These are phyloP conservation scores for Stenopsyche tienmushanensis DNA, from an alignment of 1,140 invertebrate genomes.

Conservation along the genomic window DNA sequence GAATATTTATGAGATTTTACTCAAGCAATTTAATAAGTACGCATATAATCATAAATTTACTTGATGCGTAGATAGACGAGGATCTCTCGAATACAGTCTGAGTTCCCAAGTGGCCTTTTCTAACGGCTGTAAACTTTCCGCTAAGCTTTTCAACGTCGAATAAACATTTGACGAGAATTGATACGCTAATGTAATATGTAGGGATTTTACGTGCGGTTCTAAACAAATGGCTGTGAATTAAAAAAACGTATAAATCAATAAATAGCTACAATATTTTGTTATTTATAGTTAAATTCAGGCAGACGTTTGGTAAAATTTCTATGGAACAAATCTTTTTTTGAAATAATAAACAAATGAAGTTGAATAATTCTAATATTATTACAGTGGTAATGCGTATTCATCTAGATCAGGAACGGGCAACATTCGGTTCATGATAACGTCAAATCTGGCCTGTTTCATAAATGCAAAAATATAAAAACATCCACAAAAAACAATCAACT, in stretches of 20 bases:
- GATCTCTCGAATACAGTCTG: constrained; percentile 81
- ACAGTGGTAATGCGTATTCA: no score
- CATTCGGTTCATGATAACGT: no score
- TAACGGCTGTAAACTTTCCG: constrained; percentile 67
- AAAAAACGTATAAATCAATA: constrained; percentile 48
- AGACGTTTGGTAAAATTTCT: no score
- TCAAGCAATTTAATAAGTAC: constrained; percentile 27
- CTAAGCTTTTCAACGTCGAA: constrained; percentile 69
- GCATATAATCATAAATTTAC: constrained; percentile 50
- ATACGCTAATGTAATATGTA: constrained; percentile 86
- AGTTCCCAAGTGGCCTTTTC: constrained; percentile 78
- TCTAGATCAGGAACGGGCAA: no score
- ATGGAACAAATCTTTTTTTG: no score
- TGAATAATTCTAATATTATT: no score
- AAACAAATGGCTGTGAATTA: constrained; percentile 62
- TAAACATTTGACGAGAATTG: constrained; percentile 76
- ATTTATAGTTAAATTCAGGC: no score
- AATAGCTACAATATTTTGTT: constrained; percentile 40
- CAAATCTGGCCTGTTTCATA: no score
- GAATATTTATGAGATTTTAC: constrained; percentile 31
- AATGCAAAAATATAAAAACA: no score
- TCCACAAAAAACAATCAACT: no score
- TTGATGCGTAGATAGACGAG: constrained; percentile 71
- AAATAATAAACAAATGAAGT: no score
- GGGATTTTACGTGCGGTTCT: constrained; percentile 77